A percentile compares a stretch with the other conserved stretches of the same genome.
phyloP scores from a whole-genome alignment of 2,888 invertebrate genomes.

The Leptothorax acervorum region DNA sequence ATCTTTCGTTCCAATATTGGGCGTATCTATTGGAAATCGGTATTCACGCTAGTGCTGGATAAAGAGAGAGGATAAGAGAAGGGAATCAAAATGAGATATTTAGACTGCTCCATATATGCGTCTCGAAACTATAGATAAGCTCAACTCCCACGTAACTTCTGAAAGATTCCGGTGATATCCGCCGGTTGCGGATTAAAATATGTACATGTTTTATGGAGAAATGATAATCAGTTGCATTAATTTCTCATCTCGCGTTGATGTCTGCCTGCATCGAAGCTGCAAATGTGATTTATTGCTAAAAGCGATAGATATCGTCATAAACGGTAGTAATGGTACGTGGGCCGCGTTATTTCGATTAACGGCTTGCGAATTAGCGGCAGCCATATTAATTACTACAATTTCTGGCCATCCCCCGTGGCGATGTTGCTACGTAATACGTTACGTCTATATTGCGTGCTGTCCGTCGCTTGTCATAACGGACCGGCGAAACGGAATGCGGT shows the following conservation, averaged over 20 bases:
- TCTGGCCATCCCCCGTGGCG: constrained; percentile 36
- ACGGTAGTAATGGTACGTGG: neutral
- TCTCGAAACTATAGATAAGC: neutral
- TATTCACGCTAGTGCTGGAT: neutral
- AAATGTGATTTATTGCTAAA: constrained; percentile 35
- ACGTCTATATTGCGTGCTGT: constrained; percentile 44
- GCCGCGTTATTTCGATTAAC: constrained; percentile 59
- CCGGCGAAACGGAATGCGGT: neutral
- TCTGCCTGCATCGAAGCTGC: constrained; percentile 1
- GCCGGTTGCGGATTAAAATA: neutral
- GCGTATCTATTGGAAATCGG: neutral
- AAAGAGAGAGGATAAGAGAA: neutral
- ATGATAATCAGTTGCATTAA: constrained; percentile 11
- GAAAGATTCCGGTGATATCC: neutral
- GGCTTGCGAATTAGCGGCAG: constrained; percentile 53
- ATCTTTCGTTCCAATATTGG: constrained; percentile 7
- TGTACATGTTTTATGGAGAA: neutral
- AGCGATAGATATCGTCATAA: neutral
- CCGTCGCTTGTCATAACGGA: constrained; percentile 8
- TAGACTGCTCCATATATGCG: neutral
- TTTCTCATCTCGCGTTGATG: neutral
- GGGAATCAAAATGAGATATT: constrained; percentile 2
- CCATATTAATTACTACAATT: constrained; percentile 68
- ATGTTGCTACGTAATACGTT: constrained; percentile 33
- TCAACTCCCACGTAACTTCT: neutral